Evolutionary conservation across 2,888 invertebrate species (phyloP).

Genomic region (Kryphioiulus occultus): DNA sequence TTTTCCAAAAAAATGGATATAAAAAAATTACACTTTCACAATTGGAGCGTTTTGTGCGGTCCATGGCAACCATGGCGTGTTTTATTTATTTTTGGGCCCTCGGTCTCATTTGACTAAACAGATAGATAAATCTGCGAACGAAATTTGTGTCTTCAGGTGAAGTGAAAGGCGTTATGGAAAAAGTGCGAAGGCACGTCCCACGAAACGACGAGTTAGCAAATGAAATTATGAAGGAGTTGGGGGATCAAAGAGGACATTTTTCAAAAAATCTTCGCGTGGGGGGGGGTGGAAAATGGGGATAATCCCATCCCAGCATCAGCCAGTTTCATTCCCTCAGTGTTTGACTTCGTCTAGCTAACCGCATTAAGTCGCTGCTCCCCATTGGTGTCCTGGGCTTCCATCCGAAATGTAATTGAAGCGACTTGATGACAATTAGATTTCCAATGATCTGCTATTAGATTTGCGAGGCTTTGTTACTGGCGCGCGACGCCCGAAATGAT

Average conservation of each 20-base stretch:
- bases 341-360: neutral
- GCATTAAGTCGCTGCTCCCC: slow-evolving; percentile 12
- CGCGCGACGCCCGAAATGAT: slow-evolving; percentile 41
- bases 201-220: neutral
- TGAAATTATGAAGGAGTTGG: neutral
- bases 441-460: slow-evolving; percentile 49
- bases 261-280: neutral
- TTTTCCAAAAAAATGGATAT: too few species aligned
- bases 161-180: neutral
- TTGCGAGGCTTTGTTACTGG: slow-evolving; percentile 23
- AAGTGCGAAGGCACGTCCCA: neutral
- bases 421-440: slow-evolving; percentile 51
- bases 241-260: neutral
- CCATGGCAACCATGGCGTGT: neutral
- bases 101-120: slow-evolving; percentile 8
- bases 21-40: too few species aligned
- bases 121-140: neutral
- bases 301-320: neutral
- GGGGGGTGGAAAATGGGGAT: neutral
- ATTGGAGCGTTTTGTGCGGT: too few species aligned
- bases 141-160: neutral
- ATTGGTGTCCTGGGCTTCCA: slow-evolving; percentile 1
- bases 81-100: slow-evolving; percentile 6
- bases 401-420: slow-evolving; percentile 49
- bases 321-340: neutral